Evolutionary conservation across 2,888 invertebrate genomes (phyloP).

Genomic region (Ormyrus thymus): DNA sequence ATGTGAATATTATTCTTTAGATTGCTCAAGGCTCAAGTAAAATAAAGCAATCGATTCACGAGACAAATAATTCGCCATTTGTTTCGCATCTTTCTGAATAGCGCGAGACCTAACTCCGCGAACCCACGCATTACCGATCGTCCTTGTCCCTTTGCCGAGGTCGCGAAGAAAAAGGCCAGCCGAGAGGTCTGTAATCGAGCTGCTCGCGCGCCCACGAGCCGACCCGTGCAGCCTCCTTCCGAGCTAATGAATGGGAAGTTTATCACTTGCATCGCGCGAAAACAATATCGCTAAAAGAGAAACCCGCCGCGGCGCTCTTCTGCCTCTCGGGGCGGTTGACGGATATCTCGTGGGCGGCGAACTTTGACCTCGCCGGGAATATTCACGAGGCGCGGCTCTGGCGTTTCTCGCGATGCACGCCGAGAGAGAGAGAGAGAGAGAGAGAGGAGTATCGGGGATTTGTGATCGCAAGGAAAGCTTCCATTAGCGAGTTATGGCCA

Average conservation of each 20-base stretch:
- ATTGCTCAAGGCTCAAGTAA: too few relatives aligned
- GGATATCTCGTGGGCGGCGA: conserved; percentile 28
- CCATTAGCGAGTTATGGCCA: conserved; percentile 4
- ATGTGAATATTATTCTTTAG: too few relatives aligned
- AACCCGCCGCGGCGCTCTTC: not conserved
- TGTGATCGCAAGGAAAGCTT: not conserved
- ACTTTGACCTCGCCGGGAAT: conserved; percentile 27
- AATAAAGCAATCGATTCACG: too few relatives aligned
- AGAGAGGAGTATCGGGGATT: too few relatives aligned
- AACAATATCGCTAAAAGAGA: conserved; percentile 21
- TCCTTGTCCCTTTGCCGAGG: conserved; percentile 7
- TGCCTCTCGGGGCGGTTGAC: conserved; percentile 11
- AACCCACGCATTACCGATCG: too few relatives aligned
- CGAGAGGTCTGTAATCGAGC: conserved; percentile 24
- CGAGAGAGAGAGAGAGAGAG: too few relatives aligned
- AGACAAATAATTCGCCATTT: too few relatives aligned
- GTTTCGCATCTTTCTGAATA: too few relatives aligned
- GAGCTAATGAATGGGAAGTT: conserved; percentile 42
- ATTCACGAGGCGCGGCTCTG: too few relatives aligned
- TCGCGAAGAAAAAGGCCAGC: not conserved
- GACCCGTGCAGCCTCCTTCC: not conserved
- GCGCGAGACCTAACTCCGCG: too few relatives aligned
- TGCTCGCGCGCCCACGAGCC: not conserved
- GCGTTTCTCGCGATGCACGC: too few relatives aligned
- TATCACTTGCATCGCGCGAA: conserved; percentile 43